Percentiles rank a stretch among this genome's conserved stretches.
Evolutionary conservation across 1,140 invertebrate genomes (phyloP).

Genomic region (Camponotus floridanus): DNA sequence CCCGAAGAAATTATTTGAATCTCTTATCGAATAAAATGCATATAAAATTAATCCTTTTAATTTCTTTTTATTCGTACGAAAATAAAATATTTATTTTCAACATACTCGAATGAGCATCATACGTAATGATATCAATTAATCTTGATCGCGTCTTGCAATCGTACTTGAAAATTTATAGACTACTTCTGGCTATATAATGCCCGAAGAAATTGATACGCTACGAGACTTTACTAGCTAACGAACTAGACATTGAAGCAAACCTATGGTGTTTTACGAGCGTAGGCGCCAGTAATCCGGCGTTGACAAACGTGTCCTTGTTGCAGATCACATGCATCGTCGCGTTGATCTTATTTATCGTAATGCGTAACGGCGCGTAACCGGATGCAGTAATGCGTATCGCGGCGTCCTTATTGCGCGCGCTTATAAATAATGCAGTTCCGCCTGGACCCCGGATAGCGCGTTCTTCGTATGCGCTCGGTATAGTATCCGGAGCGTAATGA

Average conservation of each 20-base stretch:
- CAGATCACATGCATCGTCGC: not conserved
- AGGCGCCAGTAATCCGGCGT: constrained; percentile 9
- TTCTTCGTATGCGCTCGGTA: constrained; percentile 64
- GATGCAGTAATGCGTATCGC: constrained; percentile 73
- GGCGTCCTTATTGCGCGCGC: constrained; percentile 66
- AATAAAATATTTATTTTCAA: not conserved
- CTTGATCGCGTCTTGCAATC: not conserved
- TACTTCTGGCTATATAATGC: not conserved
- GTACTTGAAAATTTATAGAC: constrained; percentile 16
- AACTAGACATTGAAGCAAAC: not conserved
- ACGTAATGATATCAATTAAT: not conserved
- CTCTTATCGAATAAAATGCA: constrained; percentile 5
- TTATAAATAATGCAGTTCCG: constrained; percentile 66
- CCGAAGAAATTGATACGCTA: not conserved
- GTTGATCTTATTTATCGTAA: constrained; percentile 53
- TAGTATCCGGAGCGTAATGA: constrained; percentile 46
- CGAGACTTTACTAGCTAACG: constrained; percentile 3
- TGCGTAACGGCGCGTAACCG: constrained; percentile 73
- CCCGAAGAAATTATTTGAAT: not conserved
- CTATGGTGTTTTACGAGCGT: constrained; percentile 15
- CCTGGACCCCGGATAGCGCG: constrained; percentile 40
- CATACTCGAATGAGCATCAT: not conserved
- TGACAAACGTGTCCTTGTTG: constrained; percentile 9
- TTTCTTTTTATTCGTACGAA: no score
- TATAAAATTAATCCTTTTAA: no score